Evolutionary conservation across 1,140 invertebrate genomes (phyloP).

Genomic region (Aradophagus sp.): DNA sequence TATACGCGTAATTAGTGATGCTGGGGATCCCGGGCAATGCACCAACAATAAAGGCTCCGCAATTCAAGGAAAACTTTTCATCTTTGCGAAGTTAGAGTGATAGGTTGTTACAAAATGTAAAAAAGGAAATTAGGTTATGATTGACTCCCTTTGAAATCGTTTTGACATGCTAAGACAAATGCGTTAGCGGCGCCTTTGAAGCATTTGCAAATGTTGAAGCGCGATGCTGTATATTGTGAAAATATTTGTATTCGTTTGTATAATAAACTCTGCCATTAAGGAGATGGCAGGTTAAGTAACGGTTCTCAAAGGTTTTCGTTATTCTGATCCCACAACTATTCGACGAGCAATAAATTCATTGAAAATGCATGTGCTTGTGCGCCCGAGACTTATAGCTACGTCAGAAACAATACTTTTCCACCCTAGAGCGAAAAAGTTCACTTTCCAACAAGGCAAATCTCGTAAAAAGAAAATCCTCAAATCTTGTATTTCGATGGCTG

Average conservation of each 20-base stretch:
- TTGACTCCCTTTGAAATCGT: conserved; percentile 38
- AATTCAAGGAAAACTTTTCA: conserved; percentile 26
- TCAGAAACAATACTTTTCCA: too few species aligned
- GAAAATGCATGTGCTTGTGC: too few species aligned
- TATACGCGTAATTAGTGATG: conserved; percentile 45
- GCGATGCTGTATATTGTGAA: conserved; percentile 9
- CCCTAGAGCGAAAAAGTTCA: too few species aligned
- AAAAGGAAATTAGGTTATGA: conserved; percentile 35
- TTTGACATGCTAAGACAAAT: conserved; percentile 18
- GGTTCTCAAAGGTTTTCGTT: too few species aligned
- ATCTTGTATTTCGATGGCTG: too few species aligned
- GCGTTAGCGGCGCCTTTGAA: conserved; percentile 19
- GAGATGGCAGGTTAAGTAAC: conserved; percentile 5
- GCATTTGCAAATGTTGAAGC: conserved; percentile 1
- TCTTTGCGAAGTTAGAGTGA: conserved; percentile 16
- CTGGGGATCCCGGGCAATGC: conserved; percentile 33
- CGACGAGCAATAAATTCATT: too few species aligned
- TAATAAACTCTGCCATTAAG: conserved; percentile 13
- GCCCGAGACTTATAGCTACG: too few species aligned
- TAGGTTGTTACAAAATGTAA: conserved; percentile 27
- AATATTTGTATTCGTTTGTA: too few species aligned
- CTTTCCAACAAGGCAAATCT: too few species aligned
- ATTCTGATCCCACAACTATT: too few species aligned
- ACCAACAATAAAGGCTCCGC: conserved; percentile 32
- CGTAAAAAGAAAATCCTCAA: too few species aligned